Conservation (phyloP, 1,140 invertebrate genomes). For the Drosophila kohkoa region DNA sequence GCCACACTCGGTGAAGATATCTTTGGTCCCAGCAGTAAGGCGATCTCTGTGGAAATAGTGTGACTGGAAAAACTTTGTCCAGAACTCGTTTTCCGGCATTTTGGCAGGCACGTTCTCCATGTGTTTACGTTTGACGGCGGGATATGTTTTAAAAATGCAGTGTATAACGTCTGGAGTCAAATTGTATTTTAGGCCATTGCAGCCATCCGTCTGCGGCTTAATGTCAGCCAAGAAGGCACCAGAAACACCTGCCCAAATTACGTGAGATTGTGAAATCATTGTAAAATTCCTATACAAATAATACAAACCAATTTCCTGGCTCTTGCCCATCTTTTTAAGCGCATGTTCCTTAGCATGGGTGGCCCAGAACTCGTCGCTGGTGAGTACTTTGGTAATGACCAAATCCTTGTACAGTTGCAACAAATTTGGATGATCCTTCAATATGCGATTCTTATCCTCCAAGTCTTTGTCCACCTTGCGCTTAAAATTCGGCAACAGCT, state of each 20-base stretch:
- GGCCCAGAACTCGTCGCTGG: constrained; percentile 98
- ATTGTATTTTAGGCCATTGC: constrained; percentile 98
- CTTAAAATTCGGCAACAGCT: constrained; percentile 97
- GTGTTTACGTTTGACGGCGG: constrained; percentile 98
- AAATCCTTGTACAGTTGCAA: constrained; percentile 96
- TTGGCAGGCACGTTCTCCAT: constrained; percentile 97
- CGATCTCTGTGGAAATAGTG: constrained; percentile 99
- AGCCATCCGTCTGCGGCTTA: constrained; percentile 98
- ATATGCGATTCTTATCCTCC: constrained; percentile 94
- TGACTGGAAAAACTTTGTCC: constrained; percentile 99
- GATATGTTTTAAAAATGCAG: constrained; percentile 99
- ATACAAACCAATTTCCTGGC: constrained; percentile 93
- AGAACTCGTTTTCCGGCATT: constrained; percentile 98
- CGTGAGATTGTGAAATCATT: not conserved
- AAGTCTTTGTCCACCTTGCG: constrained; percentile 96
- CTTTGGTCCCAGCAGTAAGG: constrained; percentile 94
- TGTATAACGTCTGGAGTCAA: constrained; percentile 98
- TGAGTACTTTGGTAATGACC: constrained; percentile 96
- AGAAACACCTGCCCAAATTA: constrained; percentile 88
- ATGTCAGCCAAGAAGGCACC: constrained; percentile 96
- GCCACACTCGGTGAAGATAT: constrained; percentile 98
- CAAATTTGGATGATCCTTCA: constrained; percentile 93
- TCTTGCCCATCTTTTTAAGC: constrained; percentile 89
- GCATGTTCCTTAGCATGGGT: constrained; percentile 93
- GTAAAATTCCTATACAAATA: constrained; percentile 9